phyloP scores from a whole-genome alignment of 1,140 invertebrate genomes.

The Cydia strobilella region DNA sequence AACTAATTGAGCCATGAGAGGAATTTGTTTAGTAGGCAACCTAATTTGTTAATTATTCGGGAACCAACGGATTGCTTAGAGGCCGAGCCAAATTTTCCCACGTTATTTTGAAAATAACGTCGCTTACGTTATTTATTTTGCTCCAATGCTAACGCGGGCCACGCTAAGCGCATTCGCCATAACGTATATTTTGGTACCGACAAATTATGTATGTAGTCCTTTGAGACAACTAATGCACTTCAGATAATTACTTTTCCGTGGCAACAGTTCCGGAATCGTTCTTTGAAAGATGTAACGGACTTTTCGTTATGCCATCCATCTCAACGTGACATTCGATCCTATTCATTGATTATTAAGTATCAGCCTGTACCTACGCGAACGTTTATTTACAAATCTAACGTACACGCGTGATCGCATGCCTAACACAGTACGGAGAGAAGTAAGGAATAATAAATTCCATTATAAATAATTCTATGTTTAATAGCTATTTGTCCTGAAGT shows the following conservation, averaged over 20 bases:
- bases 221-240: no score
- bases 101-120: not conserved
- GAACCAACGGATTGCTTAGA: not conserved
- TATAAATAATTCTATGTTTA: not conserved
- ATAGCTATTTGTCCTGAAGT: conserved; percentile 20
- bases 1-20: conserved; percentile 7
- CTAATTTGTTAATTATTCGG: not conserved
- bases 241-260: no score
- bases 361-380: not conserved
- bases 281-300: no score
- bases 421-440: not conserved
- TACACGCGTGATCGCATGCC: not conserved
- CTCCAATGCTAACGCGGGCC: not conserved
- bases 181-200: no score
- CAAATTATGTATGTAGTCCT: no score
- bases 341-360: not conserved
- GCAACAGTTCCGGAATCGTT: no score
- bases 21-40: not conserved
- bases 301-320: not conserved
- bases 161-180: not conserved
- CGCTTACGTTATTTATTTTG: not conserved
- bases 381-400: not conserved
- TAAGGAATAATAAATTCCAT: not conserved
- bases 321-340: not conserved
- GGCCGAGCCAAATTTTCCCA: not conserved